phyloP scores from a whole-genome alignment of 2,888 invertebrate genomes.

The Chrysolina haemoptera region DNA sequence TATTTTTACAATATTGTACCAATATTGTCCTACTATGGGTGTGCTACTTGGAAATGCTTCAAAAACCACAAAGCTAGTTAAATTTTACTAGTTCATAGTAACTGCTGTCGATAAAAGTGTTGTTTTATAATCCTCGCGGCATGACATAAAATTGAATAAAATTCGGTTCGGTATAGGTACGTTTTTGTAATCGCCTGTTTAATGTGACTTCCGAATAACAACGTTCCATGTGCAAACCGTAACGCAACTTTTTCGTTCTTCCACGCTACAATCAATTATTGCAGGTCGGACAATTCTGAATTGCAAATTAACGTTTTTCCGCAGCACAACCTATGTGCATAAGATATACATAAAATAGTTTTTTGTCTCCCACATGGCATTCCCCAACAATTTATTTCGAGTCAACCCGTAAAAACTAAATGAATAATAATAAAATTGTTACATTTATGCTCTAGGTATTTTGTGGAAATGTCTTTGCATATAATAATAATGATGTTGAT shows the following conservation, averaged over 20 bases:
- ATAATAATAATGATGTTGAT: too few relatives aligned
- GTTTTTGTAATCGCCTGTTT: not conserved
- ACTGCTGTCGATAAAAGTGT: not conserved
- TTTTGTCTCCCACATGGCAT: constrained; percentile 31
- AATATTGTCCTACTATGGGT: too few relatives aligned
- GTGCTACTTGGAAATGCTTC: too few relatives aligned
- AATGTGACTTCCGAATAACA: constrained; percentile 12
- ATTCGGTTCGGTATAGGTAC: not conserved
- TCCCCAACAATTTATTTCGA: constrained; percentile 30
- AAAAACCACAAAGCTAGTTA: too few relatives aligned
- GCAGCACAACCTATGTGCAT: constrained; percentile 27
- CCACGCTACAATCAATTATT: constrained; percentile 20
- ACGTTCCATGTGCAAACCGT: constrained; percentile 3
- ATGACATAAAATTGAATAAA: not conserved
- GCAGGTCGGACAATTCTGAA: constrained; percentile 21
- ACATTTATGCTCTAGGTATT: constrained; percentile 14
- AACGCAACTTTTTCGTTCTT: constrained; percentile 2
- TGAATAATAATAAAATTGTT: constrained; percentile 38
- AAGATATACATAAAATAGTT: constrained; percentile 23
- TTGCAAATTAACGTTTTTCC: constrained; percentile 14
- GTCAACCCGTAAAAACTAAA: constrained; percentile 28
- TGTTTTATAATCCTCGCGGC: not conserved
- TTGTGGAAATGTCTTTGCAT: not conserved
- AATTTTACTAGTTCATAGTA: too few relatives aligned
- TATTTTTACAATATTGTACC: too few relatives aligned